Evolutionary conservation across 2,797 vertebrate species (phyloP), one percentile per base, ranked within the genome.

Genomic region (Numenius phaeopus): DNA sequence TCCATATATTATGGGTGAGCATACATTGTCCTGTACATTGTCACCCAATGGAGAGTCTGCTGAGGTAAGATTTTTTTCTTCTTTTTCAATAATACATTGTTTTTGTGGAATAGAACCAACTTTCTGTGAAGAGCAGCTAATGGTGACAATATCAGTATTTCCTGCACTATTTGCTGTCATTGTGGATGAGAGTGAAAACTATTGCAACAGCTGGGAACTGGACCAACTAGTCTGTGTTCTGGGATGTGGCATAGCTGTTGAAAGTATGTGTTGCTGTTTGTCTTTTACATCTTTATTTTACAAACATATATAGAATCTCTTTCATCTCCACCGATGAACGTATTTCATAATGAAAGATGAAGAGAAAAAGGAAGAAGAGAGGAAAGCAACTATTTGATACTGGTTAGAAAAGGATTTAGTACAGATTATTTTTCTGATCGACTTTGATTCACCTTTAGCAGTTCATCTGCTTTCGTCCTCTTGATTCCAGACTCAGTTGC

Each of bases 1-100:
- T 66, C 98, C 98, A 1, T 98, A 98, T 37, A 92, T 64, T 9
- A 94, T 98, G 93, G 97, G 97, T 8, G 97, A 98, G 19, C 90
- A 77, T 55, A 69, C 97, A 0, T 29, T 98, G 93, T 98, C 91
- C 15, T 98, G 98, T 39, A 58, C 84, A 0, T 88, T 98, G 65
- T 98, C 98, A 17, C 95, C 97, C 85, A 93, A 83, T 7, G 70
- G 79, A 19, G 80, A 94, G 16, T 52, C 83, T 21, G n/a, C 40
- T 21, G 87, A 97, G 90, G 98, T 98, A 90, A 96, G 95, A 8
- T 14, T 8, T 10, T 13, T 10, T 7, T 8, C 13, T 27, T 21
- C 30, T 24, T 55, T 26, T 26, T 34, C n/a, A 11, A 5, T 21
- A 27, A 7, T 11, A 5, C 26, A 1, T 19, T 58, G 15, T 29